These are phyloP conservation scores for Elachura formosa DNA, from an alignment of 2,113 vertebrate species.

Conservation along the genomic window DNA sequence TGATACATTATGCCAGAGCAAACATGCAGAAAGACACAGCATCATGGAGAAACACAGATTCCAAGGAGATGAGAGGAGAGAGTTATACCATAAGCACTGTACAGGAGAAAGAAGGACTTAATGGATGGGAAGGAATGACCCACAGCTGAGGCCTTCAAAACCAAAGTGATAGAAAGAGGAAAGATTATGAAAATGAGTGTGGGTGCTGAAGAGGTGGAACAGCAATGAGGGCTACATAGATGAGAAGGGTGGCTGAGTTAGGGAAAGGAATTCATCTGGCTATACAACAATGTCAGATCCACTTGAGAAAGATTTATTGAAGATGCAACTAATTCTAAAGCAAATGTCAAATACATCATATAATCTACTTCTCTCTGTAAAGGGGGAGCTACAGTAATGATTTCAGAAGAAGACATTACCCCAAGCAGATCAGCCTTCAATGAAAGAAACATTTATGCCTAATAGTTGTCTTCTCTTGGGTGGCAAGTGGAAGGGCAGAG, in stretches of 20 bases:
- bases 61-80: neutral
- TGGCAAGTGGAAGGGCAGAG: neutral
- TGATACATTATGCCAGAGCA: neutral
- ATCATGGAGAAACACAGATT: neutral
- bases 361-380: neutral
- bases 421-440: neutral
- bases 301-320: neutral
- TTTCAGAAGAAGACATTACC: neutral
- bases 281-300: neutral
- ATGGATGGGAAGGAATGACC: neutral
- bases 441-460: neutral
- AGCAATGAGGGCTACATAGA: neutral
- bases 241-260: neutral
- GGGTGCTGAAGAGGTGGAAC: neutral
- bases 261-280: neutral
- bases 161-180: neutral
- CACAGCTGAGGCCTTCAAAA: neutral
- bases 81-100: neutral
- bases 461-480: neutral
- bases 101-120: neutral
- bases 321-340: neutral
- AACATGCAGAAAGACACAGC: neutral
- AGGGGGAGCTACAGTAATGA: neutral
- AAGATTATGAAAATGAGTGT: neutral
- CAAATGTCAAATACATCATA: neutral